Evolutionary conservation across 2,888 invertebrate genomes (phyloP), one percentile per base, ranked within the genome.

Genomic region (Xanthorhoe spadicearia): DNA sequence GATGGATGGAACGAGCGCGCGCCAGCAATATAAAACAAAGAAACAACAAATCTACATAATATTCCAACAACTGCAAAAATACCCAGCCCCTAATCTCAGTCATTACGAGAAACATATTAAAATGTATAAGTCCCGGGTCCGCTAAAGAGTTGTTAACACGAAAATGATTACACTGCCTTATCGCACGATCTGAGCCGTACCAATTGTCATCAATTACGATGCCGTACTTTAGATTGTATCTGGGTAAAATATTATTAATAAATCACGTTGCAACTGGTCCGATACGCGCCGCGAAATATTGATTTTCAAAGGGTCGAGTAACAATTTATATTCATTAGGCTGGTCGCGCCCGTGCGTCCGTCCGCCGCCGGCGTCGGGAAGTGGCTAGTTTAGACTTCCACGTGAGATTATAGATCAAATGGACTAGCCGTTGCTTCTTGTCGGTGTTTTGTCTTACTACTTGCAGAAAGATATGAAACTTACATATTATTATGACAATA

Each of bases 261-360:
- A 92, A 92, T 92, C 90, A 92, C 81, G 79, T 75, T 80, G 81
- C 84, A 88, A 88, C 87, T 83, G 85, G 80, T 76, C 83, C 80
- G 88, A 89, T 91, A 89, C 74, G 85, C 81, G 60, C 78, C 56
- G 43, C 59, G 67, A 55, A 58, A 79, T 90, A 92, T 93, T 90
- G 92, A 92, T 92, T 92, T 92, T 85, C 52, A 89, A 86, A 90
- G 88, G 89, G 90, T 90, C 83, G 87, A 80, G 86, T 86, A 80
- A 85, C 86, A 82, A 92, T 92, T 90, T 89, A 89, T 92, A 87
- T 92, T 90, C 91, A 92, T 92, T 92, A 91, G 80, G 70, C 70
- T 61, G 64, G 70, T 67, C 59, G 63, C 71, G 70, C 68, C 67
- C 53, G 60, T 60, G 52, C 50, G 62, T 61, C 59, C 60, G 63